These are phyloP conservation scores for Hirtodrosophila alboralis DNA, from an alignment of 2,888 invertebrate genomes.

Conservation along the genomic window DNA sequence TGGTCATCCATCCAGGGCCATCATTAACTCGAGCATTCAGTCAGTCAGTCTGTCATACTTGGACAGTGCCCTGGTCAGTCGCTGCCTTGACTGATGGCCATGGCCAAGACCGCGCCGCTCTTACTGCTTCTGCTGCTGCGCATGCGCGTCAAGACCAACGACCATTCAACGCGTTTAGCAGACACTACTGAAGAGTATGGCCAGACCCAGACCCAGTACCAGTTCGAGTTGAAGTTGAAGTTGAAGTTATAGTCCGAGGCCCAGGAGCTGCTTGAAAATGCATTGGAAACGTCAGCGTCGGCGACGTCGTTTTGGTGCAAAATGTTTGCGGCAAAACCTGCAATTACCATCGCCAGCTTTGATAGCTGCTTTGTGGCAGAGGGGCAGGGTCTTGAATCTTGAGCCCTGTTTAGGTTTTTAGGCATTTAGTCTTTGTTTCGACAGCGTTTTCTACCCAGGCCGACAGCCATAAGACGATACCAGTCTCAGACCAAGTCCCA, in stretches of 20 bases:
- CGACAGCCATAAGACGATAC: conserved; percentile 31
- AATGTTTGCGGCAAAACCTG: conserved; percentile 79
- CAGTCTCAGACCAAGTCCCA: conserved; percentile 3
- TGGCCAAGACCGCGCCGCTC: conserved; percentile 24
- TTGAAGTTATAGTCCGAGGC: conserved; percentile 5
- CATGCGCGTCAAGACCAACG: conserved; percentile 71
- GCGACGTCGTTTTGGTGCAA: conserved; percentile 72
- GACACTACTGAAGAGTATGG: conserved; percentile 36
- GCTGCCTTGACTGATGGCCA: conserved; percentile 53
- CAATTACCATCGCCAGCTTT: conserved; percentile 82
- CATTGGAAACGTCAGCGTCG: conserved; percentile 27
- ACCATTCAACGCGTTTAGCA: conserved; percentile 66
- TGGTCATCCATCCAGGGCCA: conserved; percentile 44
- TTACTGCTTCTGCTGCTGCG: conserved; percentile 42
- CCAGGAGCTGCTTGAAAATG: conserved; percentile 41
- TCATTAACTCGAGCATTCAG: conserved; percentile 78
- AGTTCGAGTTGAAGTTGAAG: not conserved
- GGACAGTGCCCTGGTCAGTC: conserved; percentile 26
- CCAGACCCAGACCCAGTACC: not conserved
- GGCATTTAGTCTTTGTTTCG: conserved; percentile 80
- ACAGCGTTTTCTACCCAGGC: conserved; percentile 55
- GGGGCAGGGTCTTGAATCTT: not conserved
- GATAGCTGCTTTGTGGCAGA: conserved; percentile 56
- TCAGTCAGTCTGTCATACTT: conserved; percentile 48
- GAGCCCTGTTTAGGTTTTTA: conserved; percentile 69